These are phyloP conservation scores for Ptilorrhoa leucosticta DNA, from an alignment of 2,113 vertebrate genomes.

Conservation along the genomic window DNA sequence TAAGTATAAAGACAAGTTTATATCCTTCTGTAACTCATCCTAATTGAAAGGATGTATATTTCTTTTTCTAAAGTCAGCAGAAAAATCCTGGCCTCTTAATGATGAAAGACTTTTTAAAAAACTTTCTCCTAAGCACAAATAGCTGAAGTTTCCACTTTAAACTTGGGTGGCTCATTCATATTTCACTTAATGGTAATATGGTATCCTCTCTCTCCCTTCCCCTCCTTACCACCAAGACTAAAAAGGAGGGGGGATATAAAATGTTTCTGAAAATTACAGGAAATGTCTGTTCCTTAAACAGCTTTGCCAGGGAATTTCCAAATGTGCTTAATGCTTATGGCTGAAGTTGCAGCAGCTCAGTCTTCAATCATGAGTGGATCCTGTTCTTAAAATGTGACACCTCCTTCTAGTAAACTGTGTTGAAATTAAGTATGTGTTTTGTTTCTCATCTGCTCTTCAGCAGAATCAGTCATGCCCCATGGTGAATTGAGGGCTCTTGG, in stretches of 20 bases:
- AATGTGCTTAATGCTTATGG: conserved; percentile 18
- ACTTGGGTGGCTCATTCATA: conserved; percentile 55
- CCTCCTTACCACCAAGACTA: conserved; percentile 1
- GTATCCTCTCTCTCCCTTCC: background rate
- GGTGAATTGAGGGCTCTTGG: background rate
- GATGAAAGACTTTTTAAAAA: background rate
- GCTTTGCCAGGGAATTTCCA: conserved; percentile 63
- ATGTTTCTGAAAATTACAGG: conserved; percentile 59
- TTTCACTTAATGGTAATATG: conserved; percentile 32
- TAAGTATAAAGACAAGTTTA: background rate
- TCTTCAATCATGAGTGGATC: background rate
- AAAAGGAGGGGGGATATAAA: conserved; percentile 21
- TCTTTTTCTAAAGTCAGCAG: conserved; percentile 50
- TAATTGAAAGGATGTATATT: conserved; percentile 31
- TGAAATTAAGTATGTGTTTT: background rate
- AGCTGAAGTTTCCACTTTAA: conserved; percentile 40
- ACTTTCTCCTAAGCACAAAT: background rate
- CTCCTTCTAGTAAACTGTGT: background rate
- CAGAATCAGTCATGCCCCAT: background rate
- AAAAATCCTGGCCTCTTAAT: conserved; percentile 6
- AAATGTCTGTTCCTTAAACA: conserved; percentile 52
- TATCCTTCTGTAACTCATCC: conserved; percentile 3
- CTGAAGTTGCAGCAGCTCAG: background rate
- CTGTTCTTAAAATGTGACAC: background rate
- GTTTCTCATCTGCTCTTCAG: background rate